Percentiles rank a stretch among this genome's conserved stretches.
These are phyloP conservation scores for Enteromius viviparus DNA, from an alignment of 2,797 vertebrate genomes.

Conservation along the genomic window DNA sequence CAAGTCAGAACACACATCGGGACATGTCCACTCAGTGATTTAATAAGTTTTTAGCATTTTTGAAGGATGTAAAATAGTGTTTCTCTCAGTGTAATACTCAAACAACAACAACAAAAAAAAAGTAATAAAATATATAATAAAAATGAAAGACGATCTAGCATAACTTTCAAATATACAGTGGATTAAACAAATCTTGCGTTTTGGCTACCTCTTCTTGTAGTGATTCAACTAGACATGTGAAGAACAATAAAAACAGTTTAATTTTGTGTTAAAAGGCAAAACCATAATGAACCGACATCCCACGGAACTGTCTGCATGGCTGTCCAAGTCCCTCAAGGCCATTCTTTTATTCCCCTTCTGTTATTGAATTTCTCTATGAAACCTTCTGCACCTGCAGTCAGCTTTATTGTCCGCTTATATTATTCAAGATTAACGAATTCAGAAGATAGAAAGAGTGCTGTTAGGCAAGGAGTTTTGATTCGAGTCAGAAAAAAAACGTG, in stretches of 20 bases:
- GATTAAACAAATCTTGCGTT: constrained; percentile 82
- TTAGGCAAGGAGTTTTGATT: constrained; percentile 80
- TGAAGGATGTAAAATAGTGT: constrained; percentile 52
- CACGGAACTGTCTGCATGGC: constrained; percentile 74
- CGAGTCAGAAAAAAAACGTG: constrained; percentile 60
- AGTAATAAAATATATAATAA: constrained; percentile 40
- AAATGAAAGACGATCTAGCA: constrained; percentile 65
- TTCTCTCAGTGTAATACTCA: constrained; percentile 70
- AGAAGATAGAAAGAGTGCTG: constrained; percentile 84
- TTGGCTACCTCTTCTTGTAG: constrained; percentile 90
- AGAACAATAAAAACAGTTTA: constrained; percentile 92
- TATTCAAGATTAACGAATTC: constrained; percentile 78
- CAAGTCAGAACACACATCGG: constrained; percentile 47
- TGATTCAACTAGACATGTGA: constrained; percentile 93
- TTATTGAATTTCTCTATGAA: constrained; percentile 66
- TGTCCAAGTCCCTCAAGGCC: constrained; percentile 66
- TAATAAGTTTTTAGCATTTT: not conserved
- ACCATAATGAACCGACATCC: constrained; percentile 85
- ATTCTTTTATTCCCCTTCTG: constrained; percentile 46
- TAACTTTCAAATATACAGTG: constrained; percentile 86
- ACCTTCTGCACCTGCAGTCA: constrained; percentile 64
- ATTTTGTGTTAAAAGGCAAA: constrained; percentile 97
- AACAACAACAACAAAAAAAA: constrained; percentile 6
- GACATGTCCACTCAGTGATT: not conserved
- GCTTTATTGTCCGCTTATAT: constrained; percentile 70